Base-by-base conservation (phyloP, 2,113 vertebrate species). In the Cololabis saira region DNA sequence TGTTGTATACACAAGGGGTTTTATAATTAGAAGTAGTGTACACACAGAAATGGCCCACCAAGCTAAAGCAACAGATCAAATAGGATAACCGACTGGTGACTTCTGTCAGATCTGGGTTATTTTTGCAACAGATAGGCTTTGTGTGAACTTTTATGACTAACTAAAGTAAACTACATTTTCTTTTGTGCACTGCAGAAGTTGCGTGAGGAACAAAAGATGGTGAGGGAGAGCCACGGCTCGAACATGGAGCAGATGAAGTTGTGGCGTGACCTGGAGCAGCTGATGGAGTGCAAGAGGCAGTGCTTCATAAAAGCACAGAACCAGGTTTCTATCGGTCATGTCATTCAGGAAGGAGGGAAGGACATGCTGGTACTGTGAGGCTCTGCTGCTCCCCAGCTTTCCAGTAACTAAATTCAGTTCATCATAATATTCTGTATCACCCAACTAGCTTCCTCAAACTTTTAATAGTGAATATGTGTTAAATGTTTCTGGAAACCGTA, bases 211-310 rank as follows among this genome's bases (percentile, higher is more conserved):
- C 96, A 98, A 87, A 99, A 98, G 83, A 75, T 84, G 52, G 94
- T 98, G 47, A 91, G 94, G 81, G 98, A 98, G 87, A 95, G 88
- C 81, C 96, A 99, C 1, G 88, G 90, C 3, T 87, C 89, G 12
- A 98, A 99, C 81, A 96, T 98, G 95, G 98, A 95, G 90, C 96
- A 99, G 92, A 93, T 95, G 57, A 96, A 94, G 91, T 94, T 98
- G 96, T 99, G 98, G 97, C 90, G 87, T n/a, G 96, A 99, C 87
- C 91, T 98, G 43, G 92, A 98, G 83, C 87, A 92, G 59, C 86
- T 99, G 81, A 93, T 98, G 94, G 94, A 95, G 82, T 97, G 96
- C 86, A 99, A 98, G 91, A 96, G 81, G 61, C 94, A 95, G 75
- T 97, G 98, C 86, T 96, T 97, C 82, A 88, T 95, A 59, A 93